Evolutionary conservation across 2,113 vertebrate genomes (phyloP).

Genomic region (Pseudopipra pipra): DNA sequence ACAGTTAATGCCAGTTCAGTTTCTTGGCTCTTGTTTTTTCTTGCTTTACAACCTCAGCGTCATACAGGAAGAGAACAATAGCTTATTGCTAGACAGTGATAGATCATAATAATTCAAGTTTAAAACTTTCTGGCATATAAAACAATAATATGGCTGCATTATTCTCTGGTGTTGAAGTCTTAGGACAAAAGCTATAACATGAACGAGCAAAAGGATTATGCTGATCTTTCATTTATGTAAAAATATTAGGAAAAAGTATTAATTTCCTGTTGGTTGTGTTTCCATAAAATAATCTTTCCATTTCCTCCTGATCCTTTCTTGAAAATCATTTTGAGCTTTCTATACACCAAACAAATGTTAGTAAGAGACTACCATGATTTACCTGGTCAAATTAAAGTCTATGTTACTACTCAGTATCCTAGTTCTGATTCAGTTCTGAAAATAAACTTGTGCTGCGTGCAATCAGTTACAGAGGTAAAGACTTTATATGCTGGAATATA

Average conservation of each 20-base stretch:
- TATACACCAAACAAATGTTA: neutral
- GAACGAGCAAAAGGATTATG: neutral
- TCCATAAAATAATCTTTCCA: neutral
- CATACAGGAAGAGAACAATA: neutral
- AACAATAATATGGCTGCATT: neutral
- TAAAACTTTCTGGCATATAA: neutral
- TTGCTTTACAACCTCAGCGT: neutral
- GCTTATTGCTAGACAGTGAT: neutral
- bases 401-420: neutral
- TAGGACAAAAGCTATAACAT: neutral
- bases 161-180: neutral
- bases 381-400: neutral
- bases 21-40: neutral
- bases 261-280: neutral
- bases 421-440: neutral
- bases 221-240: neutral
- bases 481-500: neutral
- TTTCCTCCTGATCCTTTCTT: neutral
- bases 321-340: neutral
- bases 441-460: neutral
- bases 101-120: neutral
- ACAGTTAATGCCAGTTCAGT: neutral
- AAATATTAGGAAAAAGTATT: neutral
- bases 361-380: neutral
- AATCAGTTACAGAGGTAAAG: neutral